phyloP scores from a whole-genome alignment of 2,797 vertebrate species.

The Tachyglossus aculeatus region DNA sequence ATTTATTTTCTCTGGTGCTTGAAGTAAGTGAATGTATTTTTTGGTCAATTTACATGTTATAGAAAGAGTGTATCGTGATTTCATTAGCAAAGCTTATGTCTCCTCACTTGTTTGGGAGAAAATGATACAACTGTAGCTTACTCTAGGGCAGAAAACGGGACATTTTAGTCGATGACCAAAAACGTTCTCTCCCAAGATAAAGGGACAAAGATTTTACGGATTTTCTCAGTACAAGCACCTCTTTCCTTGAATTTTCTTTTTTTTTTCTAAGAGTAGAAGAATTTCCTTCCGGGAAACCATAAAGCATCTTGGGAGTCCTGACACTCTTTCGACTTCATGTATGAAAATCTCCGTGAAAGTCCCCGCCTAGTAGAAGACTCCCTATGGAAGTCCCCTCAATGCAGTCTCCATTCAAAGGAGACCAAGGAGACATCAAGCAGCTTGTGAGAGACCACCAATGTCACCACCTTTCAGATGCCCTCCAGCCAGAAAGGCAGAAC shows the following conservation, averaged over 20 bases:
- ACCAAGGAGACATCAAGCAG: no score
- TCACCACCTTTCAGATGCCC: constrained; percentile 28
- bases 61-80: constrained; percentile 8
- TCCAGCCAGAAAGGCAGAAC: constrained; percentile 42
- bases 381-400: neutral
- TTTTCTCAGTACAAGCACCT: constrained; percentile 5
- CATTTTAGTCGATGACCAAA: neutral
- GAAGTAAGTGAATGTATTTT: constrained; percentile 5
- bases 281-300: neutral
- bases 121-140: neutral
- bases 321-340: constrained; percentile 32
- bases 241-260: neutral
- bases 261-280: no score
- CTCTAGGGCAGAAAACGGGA: neutral
- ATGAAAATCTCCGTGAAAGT: neutral
- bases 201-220: neutral
- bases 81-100: constrained; percentile 1
- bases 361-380: constrained; percentile 1
- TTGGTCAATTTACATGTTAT: neutral
- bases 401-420: neutral
- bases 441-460: neutral
- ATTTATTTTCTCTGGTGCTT: neutral
- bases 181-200: neutral
- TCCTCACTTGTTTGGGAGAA: neutral
- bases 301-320: constrained; percentile 38